Evolutionary conservation across 2,888 invertebrate genomes (phyloP).

Genomic region (Agrotis exclamationis): DNA sequence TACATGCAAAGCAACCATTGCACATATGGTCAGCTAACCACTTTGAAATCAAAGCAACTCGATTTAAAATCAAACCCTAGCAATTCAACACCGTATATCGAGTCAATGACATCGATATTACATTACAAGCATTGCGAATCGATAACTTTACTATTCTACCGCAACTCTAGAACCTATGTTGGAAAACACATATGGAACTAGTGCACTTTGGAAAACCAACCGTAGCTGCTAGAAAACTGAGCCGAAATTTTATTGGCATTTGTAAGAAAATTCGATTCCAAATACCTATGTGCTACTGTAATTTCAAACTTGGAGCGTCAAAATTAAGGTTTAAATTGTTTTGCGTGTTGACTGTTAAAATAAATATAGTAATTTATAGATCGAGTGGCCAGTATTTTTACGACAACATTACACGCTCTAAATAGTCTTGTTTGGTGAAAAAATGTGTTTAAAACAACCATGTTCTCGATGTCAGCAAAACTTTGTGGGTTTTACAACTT

Average conservation of each 20-base stretch:
- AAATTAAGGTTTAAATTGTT: constrained; percentile 19
- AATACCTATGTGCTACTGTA: constrained; percentile 10
- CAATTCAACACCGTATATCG: constrained; percentile 67
- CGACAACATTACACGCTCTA: constrained; percentile 45
- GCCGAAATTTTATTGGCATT: constrained; percentile 29
- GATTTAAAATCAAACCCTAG: constrained; percentile 55
- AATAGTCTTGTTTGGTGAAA: constrained; percentile 46
- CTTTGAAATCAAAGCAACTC: constrained; percentile 42
- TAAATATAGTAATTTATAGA: constrained; percentile 51
- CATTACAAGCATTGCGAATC: constrained; percentile 74
- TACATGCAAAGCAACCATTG: neutral
- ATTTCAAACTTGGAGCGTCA: neutral
- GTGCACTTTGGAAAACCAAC: constrained; percentile 25
- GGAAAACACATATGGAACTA: constrained; percentile 18
- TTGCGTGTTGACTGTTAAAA: constrained; percentile 33
- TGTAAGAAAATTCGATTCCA: constrained; percentile 18
- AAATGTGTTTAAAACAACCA: constrained; percentile 44
- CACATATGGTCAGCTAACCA: constrained; percentile 11
- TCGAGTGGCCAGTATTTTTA: constrained; percentile 50
- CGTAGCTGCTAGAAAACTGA: constrained; percentile 11
- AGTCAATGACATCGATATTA: constrained; percentile 81
- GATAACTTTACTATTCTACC: constrained; percentile 65
- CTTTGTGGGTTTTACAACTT: constrained; percentile 33
- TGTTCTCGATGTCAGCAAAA: constrained; percentile 37
- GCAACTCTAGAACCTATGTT: constrained; percentile 51